Conservation (phyloP, 2,888 invertebrate genomes). For the Mimas tiliae region DNA sequence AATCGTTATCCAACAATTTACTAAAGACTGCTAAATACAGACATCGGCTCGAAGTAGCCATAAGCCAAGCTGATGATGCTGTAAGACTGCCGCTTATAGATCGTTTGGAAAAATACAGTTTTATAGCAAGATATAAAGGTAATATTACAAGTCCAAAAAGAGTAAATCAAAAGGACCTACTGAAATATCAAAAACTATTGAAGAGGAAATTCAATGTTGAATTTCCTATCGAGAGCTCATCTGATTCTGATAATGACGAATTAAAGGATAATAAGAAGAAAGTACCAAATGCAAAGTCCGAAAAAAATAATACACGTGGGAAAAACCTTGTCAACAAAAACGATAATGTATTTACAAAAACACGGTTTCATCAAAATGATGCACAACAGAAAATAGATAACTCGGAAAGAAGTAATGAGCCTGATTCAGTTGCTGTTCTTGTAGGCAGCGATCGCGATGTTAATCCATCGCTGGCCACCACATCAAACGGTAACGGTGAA, state of each 20-base stretch:
- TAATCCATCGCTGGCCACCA: slow-evolving; percentile 38
- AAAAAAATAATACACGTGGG: not conserved
- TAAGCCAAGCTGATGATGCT: slow-evolving; percentile 72
- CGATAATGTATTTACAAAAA: not conserved
- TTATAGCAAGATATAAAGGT: slow-evolving; percentile 72
- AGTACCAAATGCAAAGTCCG: not conserved
- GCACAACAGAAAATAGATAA: slow-evolving; percentile 28
- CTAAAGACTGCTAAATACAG: slow-evolving; percentile 50
- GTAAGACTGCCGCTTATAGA: slow-evolving; percentile 53
- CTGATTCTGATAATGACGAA: slow-evolving; percentile 53
- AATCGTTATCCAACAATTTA: slow-evolving; percentile 42
- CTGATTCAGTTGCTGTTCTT: slow-evolving; percentile 59
- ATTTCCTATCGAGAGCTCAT: slow-evolving; percentile 52
- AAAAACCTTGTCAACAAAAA: not conserved
- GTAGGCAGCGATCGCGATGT: slow-evolving; percentile 54
- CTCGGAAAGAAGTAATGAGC: slow-evolving; percentile 28
- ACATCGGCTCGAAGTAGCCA: slow-evolving; percentile 63
- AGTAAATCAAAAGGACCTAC: slow-evolving; percentile 52
- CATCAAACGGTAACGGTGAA: slow-evolving; percentile 41
- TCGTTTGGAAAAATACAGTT: slow-evolving; percentile 74
- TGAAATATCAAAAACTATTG: slow-evolving; percentile 56
- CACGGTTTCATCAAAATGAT: slow-evolving; percentile 6
- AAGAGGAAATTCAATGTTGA: slow-evolving; percentile 63
- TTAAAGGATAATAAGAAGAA: not conserved
- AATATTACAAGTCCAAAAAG: slow-evolving; percentile 64